Evolutionary conservation across 2,888 invertebrate species (phyloP).

Genomic region (Acrocyrtus sp.): DNA sequence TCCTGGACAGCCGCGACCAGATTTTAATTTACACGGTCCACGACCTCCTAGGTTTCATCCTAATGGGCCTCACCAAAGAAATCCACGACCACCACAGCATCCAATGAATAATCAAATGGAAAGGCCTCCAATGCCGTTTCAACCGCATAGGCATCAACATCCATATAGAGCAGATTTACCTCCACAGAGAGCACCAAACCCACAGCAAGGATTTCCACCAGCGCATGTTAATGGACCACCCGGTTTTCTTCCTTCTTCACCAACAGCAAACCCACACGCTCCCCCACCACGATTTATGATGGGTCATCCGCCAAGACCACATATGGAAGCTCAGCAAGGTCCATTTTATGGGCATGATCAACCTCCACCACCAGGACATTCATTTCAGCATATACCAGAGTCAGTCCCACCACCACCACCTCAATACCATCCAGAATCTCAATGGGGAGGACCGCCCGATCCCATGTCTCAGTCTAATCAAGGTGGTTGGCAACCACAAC

Average conservation of each 20-base stretch:
- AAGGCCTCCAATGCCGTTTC: background rate
- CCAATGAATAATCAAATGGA: slow-evolving; percentile 33
- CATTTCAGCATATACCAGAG: background rate
- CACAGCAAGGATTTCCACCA: slow-evolving; percentile 32
- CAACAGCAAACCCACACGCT: background rate
- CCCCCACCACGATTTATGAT: slow-evolving; percentile 16
- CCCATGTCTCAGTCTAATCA: slow-evolving; percentile 8
- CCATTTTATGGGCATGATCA: slow-evolving; percentile 7
- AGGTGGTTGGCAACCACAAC: slow-evolving; percentile 11
- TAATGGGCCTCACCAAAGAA: slow-evolving; percentile 6
- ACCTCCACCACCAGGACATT: background rate
- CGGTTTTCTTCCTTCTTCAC: background rate
- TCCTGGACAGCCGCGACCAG: slow-evolving; percentile 17
- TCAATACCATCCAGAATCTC: slow-evolving; percentile 4
- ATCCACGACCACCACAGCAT: slow-evolving; percentile 4
- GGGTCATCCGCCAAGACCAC: slow-evolving; percentile 5
- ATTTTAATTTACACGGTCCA: slow-evolving; percentile 7
- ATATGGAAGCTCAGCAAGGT: slow-evolving; percentile 5
- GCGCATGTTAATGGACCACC: slow-evolving; percentile 1
- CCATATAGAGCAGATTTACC: slow-evolving; percentile 25
- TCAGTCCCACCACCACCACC: background rate
- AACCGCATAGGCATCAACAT: background rate
- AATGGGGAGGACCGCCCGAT: slow-evolving; percentile 1
- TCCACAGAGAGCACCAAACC: slow-evolving; percentile 14
- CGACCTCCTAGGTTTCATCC: slow-evolving; percentile 31